Base-by-base conservation (phyloP, 1,140 invertebrate species). In the Microvelia longipes region DNA sequence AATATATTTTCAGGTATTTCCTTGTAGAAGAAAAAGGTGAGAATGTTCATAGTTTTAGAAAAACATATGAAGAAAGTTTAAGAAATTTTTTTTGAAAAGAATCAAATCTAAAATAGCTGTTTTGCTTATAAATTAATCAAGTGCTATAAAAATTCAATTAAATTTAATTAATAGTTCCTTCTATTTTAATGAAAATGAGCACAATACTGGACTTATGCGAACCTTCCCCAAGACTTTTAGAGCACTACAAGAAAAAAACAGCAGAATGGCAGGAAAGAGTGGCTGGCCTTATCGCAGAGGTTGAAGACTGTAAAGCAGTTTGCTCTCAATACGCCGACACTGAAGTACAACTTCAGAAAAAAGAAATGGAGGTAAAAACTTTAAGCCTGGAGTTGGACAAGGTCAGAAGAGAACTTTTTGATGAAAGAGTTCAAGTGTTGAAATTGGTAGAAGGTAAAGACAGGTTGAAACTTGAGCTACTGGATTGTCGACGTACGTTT, bases 371-470 rank as follows among this genome's bases (percentile, higher is more conserved):
- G 27, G 69, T 71, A 0, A 66, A 61, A 2, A 67, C 30, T 1
- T 70, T 74, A 14, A 71, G 70, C 25, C 27, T 71, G 61, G 25
- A 67, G 1, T 14, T 74, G 2, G 72, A 71, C 67, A 72, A 73
- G 15, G 66, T 73, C 2, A 70, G 72, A 63, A 63, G 67, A 19
- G 71, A 67, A 29, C 60, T 74, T 1, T 72, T 71, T 28, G 67
- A 71, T 29, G 73, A 74, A 70, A 65, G 71, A 30, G 71, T 72
- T 26, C 71, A 71, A 26, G 70, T 71, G 24, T 64, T 74, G 27
- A 63, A 60, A 24, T 62, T 73, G 15, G 69, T 64, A 11, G 63
- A 68, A 26, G 69, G 73, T 61, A 74, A 72, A 50, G 73, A 74
- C 27, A 50, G 65, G 11, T 61, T 74, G 1, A 63, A 70, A 68